A percentile compares a stretch with the other conserved stretches of the same genome.
phyloP scores from a whole-genome alignment of 2,797 vertebrate genomes.

The Cossypha heuglini region DNA sequence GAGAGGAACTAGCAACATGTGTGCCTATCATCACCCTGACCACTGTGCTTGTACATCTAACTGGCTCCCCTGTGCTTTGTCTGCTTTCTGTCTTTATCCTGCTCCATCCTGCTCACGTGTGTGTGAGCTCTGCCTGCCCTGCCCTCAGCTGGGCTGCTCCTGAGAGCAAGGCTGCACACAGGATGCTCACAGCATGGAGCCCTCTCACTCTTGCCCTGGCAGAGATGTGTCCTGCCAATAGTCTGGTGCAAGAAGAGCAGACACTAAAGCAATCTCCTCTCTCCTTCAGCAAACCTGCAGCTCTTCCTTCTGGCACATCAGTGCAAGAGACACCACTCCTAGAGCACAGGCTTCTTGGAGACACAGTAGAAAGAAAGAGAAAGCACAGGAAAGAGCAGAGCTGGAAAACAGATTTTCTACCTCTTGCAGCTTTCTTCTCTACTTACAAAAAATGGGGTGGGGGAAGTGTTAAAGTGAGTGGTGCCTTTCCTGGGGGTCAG shows the following conservation, averaged over 20 bases:
- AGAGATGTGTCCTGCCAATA: neutral
- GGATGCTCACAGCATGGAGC: neutral
- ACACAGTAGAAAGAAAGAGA: neutral
- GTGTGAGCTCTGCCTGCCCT: neutral
- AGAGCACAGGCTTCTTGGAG: neutral
- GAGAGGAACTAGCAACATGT: conserved; percentile 64
- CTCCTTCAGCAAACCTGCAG: neutral
- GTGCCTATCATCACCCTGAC: conserved; percentile 68
- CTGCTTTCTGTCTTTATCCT: conserved; percentile 2
- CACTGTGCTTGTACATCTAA: conserved; percentile 24
- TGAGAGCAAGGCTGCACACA: neutral
- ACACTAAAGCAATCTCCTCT: neutral
- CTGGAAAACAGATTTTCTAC: neutral
- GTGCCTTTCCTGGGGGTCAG: neutral
- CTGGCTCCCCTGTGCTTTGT: neutral
- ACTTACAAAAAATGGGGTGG: fast-evolving
- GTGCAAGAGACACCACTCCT: neutral
- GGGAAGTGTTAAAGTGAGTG: neutral
- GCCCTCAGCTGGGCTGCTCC: neutral
- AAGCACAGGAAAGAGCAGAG: neutral
- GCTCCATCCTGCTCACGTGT: neutral
- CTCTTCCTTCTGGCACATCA: neutral
- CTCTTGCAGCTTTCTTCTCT: neutral
- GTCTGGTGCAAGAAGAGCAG: neutral
- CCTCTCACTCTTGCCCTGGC: neutral